A percentile compares a stretch with the other conserved stretches of the same genome.
Evolutionary conservation across 2,888 invertebrate genomes (phyloP).

Genomic region (Heliothis peltigera): DNA sequence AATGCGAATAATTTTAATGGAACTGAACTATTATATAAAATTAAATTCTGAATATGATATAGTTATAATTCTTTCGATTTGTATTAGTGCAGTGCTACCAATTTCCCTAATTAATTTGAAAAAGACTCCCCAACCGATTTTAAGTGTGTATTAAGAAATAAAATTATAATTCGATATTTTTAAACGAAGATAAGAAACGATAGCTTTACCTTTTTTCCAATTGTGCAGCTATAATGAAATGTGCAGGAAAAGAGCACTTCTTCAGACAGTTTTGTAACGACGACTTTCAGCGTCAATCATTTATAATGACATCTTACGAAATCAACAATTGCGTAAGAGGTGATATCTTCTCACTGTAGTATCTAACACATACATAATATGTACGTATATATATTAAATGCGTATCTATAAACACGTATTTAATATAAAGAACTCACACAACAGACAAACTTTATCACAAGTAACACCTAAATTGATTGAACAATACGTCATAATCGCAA

Average conservation of each 20-base stretch:
- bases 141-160: no score
- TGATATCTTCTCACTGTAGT: not conserved
- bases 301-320: not conserved
- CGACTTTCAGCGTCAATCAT: not conserved
- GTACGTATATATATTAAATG: no score
- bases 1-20: not conserved
- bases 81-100: constrained; percentile 14
- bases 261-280: no score
- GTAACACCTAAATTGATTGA: not conserved
- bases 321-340: not conserved
- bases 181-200: no score
- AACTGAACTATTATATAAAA: not conserved
- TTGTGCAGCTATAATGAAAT: no score
- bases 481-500: constrained; percentile 15
- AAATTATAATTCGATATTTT: no score
- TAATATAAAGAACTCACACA: not conserved
- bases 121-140: no score
- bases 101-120: constrained; percentile 18
- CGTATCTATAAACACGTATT: not conserved
- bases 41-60: not conserved
- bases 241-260: no score
- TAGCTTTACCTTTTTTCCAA: no score
- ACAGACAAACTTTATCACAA: not conserved
- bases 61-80: no score
- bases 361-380: not conserved